These are phyloP conservation scores for Drosophila cognata DNA, from an alignment of 2,888 invertebrate species.

Conservation along the genomic window DNA sequence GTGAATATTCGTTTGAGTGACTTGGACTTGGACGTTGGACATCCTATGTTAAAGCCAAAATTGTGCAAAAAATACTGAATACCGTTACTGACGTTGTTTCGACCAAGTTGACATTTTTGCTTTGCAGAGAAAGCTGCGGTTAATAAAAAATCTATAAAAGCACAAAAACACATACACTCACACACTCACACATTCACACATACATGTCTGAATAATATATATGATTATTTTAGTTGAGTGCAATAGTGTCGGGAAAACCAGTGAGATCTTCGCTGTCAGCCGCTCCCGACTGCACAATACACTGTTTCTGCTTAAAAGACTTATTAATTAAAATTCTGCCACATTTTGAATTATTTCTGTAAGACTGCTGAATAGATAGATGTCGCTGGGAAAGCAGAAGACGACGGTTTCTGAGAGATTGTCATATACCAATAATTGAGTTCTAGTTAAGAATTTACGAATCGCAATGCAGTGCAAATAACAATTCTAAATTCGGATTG, in stretches of 20 bases:
- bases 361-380: background rate
- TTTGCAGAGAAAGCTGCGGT: background rate
- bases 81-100: constrained; percentile 31
- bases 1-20: constrained; percentile 18
- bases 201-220: constrained; percentile 6
- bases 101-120: constrained; percentile 33
- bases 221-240: constrained; percentile 58
- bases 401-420: background rate
- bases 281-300: background rate
- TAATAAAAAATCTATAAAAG: constrained; percentile 5
- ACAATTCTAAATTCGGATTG: background rate
- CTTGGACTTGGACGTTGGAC: constrained; percentile 1
- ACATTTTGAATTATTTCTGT: background rate
- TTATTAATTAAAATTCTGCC: background rate
- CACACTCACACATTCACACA: constrained; percentile 1
- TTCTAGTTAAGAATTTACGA: background rate
- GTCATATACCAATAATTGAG: background rate
- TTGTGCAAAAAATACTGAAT: constrained; percentile 12
- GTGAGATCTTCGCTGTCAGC: background rate
- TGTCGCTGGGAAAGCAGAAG: background rate
- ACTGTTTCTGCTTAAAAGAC: background rate
- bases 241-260: constrained; percentile 12
- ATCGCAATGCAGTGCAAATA: background rate
- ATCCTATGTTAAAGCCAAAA: background rate
- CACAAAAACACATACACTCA: constrained; percentile 18